These are phyloP conservation scores for Gavialis gangeticus DNA, from an alignment of 2,113 vertebrate species.

Conservation along the genomic window DNA sequence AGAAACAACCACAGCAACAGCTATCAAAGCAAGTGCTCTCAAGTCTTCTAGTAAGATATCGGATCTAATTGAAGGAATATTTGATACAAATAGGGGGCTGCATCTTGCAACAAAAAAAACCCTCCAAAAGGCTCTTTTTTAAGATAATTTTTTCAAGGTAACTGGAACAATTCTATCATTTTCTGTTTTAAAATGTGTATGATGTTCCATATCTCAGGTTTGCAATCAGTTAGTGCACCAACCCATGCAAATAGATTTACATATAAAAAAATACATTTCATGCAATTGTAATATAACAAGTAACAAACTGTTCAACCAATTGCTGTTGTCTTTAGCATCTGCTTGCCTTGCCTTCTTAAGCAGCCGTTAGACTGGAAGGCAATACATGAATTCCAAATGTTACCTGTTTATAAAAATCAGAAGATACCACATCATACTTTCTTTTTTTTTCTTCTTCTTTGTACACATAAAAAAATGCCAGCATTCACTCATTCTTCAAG, in stretches of 20 bases:
- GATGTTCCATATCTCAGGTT: not conserved
- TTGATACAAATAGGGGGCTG: not conserved
- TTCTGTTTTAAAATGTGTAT: slow-evolving; percentile 2
- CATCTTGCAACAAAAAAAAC: not conserved
- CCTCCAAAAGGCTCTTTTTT: fast-evolving
- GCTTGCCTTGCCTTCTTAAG: slow-evolving; percentile 43
- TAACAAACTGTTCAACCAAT: slow-evolving; percentile 13
- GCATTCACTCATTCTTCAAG: not conserved
- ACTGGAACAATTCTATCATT: too few species aligned
- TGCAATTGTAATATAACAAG: slow-evolving; percentile 50
- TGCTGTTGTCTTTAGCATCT: not conserved
- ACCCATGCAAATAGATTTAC: slow-evolving; percentile 14
- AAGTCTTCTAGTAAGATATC: not conserved
- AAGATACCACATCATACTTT: not conserved
- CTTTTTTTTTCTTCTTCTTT: not conserved
- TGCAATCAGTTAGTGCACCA: not conserved
- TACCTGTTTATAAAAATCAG: slow-evolving; percentile 29
- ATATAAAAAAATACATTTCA: not conserved
- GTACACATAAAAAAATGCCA: not conserved
- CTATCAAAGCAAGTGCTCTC: not conserved
- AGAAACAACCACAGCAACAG: not conserved
- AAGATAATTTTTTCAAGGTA: not conserved
- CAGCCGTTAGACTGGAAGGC: not conserved
- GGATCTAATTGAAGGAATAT: not conserved
- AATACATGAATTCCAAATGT: slow-evolving; percentile 30